Evolutionary conservation across 2,113 vertebrate genomes (phyloP).

Genomic region (Aix galericulata): DNA sequence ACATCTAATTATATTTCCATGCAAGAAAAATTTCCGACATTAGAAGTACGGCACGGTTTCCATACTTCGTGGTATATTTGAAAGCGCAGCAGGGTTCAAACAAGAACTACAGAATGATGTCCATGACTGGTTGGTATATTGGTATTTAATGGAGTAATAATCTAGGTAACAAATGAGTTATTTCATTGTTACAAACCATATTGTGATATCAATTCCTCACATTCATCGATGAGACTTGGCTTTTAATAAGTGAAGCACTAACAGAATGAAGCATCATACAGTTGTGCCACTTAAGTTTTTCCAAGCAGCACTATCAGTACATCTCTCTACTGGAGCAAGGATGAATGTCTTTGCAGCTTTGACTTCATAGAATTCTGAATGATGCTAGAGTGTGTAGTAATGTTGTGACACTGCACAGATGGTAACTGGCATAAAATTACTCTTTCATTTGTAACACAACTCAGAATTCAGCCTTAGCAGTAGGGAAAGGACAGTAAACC

Average conservation of each 20-base stretch:
- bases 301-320: background rate
- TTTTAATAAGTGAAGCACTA: conserved; percentile 5
- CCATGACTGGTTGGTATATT: background rate
- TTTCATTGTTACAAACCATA: background rate
- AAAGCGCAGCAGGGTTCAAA: conserved; percentile 15
- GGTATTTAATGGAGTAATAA: background rate
- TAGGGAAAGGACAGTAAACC: background rate
- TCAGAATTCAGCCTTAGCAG: background rate
- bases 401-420: conserved; percentile 22
- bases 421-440: background rate
- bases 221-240: background rate
- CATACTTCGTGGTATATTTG: background rate
- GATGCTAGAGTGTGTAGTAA: background rate
- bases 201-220: background rate
- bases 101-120: background rate
- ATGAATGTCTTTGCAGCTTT: background rate
- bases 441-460: conserved; percentile 12
- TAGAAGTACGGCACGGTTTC: background rate
- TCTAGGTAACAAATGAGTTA: conserved; percentile 1
- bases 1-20: background rate
- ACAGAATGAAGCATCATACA: background rate
- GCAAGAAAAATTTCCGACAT: background rate
- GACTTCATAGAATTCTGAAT: background rate
- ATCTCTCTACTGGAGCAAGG: background rate
- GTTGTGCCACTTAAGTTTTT: background rate